Evolutionary conservation across 2,888 invertebrate species (phyloP).

Genomic region (Suillia variegata): DNA sequence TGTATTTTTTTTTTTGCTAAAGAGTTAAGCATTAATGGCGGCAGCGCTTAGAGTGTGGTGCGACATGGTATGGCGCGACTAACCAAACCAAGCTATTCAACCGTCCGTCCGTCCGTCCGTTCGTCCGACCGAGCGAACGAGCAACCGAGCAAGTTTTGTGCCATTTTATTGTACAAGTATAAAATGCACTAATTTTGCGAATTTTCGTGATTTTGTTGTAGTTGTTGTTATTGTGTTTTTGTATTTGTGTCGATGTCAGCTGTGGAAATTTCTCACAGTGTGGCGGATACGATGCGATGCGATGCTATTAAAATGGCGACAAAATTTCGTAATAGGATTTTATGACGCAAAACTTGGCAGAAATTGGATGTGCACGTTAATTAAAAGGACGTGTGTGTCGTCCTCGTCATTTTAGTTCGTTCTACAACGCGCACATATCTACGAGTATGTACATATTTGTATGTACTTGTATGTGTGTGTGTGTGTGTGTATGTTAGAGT

Average conservation of each 20-base stretch:
- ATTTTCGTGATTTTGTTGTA: neutral
- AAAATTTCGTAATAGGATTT: neutral
- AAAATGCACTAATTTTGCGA: neutral
- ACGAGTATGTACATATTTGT: too few species aligned
- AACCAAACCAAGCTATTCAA: neutral
- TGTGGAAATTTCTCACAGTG: neutral
- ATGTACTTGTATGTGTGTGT: too few species aligned
- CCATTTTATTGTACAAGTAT: neutral
- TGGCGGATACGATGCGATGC: too few species aligned
- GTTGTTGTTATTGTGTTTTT: neutral
- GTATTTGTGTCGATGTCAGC: neutral
- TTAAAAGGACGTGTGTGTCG: slow-evolving; percentile 1
- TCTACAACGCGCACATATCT: too few species aligned
- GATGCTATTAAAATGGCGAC: neutral
- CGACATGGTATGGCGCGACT: too few species aligned
- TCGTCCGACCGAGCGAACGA: too few species aligned
- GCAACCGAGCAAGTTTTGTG: neutral
- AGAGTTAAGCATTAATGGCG: neutral
- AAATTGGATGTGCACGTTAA: neutral
- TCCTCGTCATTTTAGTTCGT: too few species aligned
- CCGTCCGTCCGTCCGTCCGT: neutral
- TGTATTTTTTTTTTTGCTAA: too few species aligned
- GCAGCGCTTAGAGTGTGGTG: too few species aligned
- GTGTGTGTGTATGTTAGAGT: too few species aligned
- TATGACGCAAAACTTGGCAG: neutral